phyloP scores from a whole-genome alignment of 1,140 invertebrate species.

The Contarinia nasturtii region DNA sequence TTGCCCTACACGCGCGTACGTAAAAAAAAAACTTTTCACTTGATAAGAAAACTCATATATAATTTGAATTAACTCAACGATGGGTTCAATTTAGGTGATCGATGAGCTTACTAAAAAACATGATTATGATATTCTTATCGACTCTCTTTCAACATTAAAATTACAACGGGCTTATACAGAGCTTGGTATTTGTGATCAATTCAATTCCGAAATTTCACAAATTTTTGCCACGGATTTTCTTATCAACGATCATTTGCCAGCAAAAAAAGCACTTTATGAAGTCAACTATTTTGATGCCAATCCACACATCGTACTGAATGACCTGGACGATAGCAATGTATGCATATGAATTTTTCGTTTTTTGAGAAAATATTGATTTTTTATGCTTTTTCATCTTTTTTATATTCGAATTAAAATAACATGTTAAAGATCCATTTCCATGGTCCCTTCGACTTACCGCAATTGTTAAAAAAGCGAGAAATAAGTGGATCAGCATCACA shows the following conservation, averaged over 20 bases:
- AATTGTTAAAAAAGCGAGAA: not conserved
- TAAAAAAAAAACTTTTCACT: too few relatives aligned
- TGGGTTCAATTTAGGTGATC: not conserved
- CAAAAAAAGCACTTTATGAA: not conserved
- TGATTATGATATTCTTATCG: not conserved
- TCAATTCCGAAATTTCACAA: conserved; percentile 2
- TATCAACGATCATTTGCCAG: not conserved
- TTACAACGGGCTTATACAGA: not conserved
- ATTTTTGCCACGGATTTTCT: not conserved
- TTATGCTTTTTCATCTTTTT: not conserved
- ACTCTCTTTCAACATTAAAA: not conserved
- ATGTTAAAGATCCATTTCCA: conserved; percentile 2
- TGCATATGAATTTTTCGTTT: not conserved
- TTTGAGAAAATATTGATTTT: conserved; percentile 1
- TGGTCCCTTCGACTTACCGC: not conserved
- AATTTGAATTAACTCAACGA: too few relatives aligned
- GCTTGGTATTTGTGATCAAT: conserved; percentile 1
- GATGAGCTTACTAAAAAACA: not conserved
- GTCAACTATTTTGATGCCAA: conserved; percentile 1
- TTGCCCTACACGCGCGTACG: not conserved
- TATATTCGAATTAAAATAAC: too few relatives aligned
- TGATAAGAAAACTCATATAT: not conserved
- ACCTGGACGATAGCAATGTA: not conserved
- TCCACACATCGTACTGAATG: too few relatives aligned
- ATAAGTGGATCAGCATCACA: not conserved